Evolutionary conservation across 1,140 invertebrate genomes (phyloP), one percentile per base, ranked within the genome.

Genomic region (Platyura marginata): DNA sequence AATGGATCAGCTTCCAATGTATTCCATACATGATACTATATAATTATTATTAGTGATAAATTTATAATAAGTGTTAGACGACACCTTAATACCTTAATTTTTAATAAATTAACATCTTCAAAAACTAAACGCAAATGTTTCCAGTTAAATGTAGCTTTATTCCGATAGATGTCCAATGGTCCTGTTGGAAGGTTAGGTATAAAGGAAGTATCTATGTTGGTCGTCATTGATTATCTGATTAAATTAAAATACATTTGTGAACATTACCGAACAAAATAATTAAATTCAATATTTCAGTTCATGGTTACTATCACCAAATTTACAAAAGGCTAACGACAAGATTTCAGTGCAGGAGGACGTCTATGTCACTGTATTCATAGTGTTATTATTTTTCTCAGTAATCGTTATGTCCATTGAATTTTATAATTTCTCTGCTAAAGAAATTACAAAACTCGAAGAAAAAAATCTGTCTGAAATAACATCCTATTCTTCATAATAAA

Each of bases 21-120:
- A 20, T 75, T 70, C 79, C 82, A 92, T 46, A 93, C 66, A 56
- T 75, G 75, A 51, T 82, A 73, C 88, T 93, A 55, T 29, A 72
- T 65, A 45, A 51, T 57, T 44, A 47, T 29, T 29, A 29, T 13
- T 13, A 6, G 37, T 19, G 4, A 39, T 40, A 46, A 42, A 45
- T 45, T 41, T 46, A 48, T 23, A 44, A 44, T 43, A 20, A 9
- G 11, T 41, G 6, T 32, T 22, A 13, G 3, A 10, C 10, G 16
- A 32, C 5, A 44, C 44, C 46, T 35, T 52, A 51, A 57, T 59
- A 84, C 81, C 68, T 83, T 83, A 42, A 79, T 72, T 57, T 70
- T 70, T 21, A 86, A 59, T 41, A 75, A 61, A 36, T 81, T 69
- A 51, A 81, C 72, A 45, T 75, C 74, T 55, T 86, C 79, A 37